These are phyloP conservation scores for Flexamia atlantica DNA, from an alignment of 2,888 invertebrate genomes.

Conservation along the genomic window DNA sequence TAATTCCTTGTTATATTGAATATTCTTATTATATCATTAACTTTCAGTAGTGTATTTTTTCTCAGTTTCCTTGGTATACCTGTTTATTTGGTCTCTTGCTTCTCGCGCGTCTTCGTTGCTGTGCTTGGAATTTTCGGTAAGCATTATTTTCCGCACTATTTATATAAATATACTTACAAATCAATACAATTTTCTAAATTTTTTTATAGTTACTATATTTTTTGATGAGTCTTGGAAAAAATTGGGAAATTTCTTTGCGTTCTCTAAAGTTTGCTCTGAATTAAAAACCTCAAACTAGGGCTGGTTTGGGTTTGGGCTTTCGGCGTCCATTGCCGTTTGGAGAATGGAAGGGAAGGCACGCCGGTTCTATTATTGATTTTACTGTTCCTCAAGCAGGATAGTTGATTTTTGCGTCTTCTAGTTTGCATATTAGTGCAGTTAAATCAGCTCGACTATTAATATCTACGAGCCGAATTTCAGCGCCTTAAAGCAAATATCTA, in stretches of 20 bases:
- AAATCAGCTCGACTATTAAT: too few relatives aligned
- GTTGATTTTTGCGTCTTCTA: too few relatives aligned
- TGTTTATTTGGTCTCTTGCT: constrained; percentile 24
- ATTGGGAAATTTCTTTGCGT: constrained; percentile 24
- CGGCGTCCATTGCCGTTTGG: constrained; percentile 26
- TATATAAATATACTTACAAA: constrained; percentile 4
- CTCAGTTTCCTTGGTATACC: neutral
- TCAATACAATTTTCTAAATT: neutral
- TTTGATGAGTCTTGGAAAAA: constrained; percentile 16
- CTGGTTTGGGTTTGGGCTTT: neutral
- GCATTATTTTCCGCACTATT: constrained; percentile 4
- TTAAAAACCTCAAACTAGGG: constrained; percentile 35
- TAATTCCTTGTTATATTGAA: too few relatives aligned
- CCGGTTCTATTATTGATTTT: neutral
- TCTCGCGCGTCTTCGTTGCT: constrained; percentile 34
- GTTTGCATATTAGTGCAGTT: too few relatives aligned
- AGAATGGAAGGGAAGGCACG: neutral
- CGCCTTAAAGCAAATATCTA: too few relatives aligned
- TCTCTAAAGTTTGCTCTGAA: neutral
- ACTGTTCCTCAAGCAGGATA: too few relatives aligned
- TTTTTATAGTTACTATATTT: constrained; percentile 28
- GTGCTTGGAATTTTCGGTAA: constrained; percentile 26
- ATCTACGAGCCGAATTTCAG: too few relatives aligned
- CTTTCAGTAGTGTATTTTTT: neutral
- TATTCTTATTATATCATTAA: too few relatives aligned